Evolutionary conservation across 2,113 vertebrate genomes (phyloP).

Genomic region (Pelusios castaneus): DNA sequence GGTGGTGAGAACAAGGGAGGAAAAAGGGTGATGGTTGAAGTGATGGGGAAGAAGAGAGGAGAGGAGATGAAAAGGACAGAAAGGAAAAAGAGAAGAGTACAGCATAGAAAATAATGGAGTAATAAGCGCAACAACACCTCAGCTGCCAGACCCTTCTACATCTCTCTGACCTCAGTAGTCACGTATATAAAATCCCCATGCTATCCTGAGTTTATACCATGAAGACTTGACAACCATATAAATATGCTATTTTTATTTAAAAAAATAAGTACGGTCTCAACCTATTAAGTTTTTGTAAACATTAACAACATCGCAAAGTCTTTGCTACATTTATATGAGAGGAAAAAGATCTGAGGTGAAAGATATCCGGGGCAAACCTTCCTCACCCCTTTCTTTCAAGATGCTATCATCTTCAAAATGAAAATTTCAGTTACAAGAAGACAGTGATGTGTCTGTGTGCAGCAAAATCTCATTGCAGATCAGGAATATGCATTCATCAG

Average conservation of each 20-base stretch:
- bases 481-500: slow-evolving; percentile 32
- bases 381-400: neutral
- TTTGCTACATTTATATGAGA: neutral
- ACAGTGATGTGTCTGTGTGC: neutral
- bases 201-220: neutral
- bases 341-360: neutral
- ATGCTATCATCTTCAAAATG: neutral
- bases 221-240: neutral
- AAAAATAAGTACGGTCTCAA: neutral
- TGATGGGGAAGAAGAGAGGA: neutral
- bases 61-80: neutral
- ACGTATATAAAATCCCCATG: neutral
- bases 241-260: neutral
- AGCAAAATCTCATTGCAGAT: neutral
- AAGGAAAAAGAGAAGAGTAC: neutral
- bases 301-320: neutral
- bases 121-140: neutral
- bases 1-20: too few relatives aligned
- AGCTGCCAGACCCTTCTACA: neutral
- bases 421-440: neutral
- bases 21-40: neutral
- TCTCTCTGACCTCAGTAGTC: neutral
- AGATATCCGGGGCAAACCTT: neutral
- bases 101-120: neutral
- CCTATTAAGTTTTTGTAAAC: neutral